A percentile compares a stretch with the other conserved stretches of the same genome.
Conservation (phyloP, 2,797 vertebrate species). For the Sebastes jordani region DNA sequence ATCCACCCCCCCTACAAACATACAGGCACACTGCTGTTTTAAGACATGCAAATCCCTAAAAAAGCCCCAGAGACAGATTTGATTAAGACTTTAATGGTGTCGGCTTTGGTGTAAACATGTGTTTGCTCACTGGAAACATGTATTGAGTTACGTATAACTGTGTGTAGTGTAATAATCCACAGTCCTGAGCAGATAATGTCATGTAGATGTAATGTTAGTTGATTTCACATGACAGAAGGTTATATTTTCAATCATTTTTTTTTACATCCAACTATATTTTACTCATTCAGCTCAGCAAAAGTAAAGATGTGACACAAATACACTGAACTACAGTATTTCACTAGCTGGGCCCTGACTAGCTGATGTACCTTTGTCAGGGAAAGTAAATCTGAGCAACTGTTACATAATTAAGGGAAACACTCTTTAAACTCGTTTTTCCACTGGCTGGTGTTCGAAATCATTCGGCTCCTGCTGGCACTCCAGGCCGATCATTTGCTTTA, state of each 20-base stretch:
- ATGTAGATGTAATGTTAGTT: not conserved
- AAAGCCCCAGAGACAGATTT: constrained; percentile 35
- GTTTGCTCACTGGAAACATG: constrained; percentile 37
- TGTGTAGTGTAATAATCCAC: constrained; percentile 15
- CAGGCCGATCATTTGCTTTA: constrained; percentile 33
- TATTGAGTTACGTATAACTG: constrained; percentile 26
- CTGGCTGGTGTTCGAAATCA: constrained; percentile 22
- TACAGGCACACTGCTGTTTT: constrained; percentile 41
- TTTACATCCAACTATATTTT: not conserved
- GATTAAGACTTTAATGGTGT: constrained; percentile 37
- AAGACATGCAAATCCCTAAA: constrained; percentile 33
- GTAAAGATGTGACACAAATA: not conserved
- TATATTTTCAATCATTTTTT: not conserved
- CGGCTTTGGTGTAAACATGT: constrained; percentile 24
- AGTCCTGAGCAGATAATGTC: constrained; percentile 11
- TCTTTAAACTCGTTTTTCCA: constrained; percentile 51
- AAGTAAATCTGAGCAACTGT: constrained; percentile 1
- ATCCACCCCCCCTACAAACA: constrained; percentile 14
- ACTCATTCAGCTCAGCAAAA: not conserved
- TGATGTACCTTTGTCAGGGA: constrained; percentile 7
- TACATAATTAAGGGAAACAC: constrained; percentile 43
- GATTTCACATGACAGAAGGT: not conserved
- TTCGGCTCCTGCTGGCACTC: constrained; percentile 22
- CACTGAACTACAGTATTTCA: not conserved
- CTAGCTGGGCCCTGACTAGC: not conserved